Evolutionary conservation across 2,888 invertebrate genomes (phyloP).

Genomic region (Adelphocoris suturalis): DNA sequence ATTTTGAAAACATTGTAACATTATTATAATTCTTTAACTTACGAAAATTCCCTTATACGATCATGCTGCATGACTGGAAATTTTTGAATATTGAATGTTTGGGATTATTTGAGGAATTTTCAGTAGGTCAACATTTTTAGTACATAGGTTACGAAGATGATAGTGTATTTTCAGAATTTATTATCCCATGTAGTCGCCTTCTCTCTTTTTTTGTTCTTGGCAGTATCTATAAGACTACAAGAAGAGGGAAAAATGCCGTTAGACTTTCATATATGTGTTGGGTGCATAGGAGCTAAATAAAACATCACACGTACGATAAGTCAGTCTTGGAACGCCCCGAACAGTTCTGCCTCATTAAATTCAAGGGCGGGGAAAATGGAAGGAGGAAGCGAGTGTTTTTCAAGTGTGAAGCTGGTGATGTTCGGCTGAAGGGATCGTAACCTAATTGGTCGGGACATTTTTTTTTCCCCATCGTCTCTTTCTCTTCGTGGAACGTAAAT

Average conservation of each 20-base stretch:
- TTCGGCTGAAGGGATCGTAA: not conserved
- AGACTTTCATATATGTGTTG: not conserved
- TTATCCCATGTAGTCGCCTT: no score
- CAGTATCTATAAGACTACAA: not conserved
- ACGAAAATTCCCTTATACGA: no score
- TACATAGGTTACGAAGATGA: no score
- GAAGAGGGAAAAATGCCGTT: not conserved
- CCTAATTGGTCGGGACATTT: constrained; percentile 2
- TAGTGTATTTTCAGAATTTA: no score
- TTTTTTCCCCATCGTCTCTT: not conserved
- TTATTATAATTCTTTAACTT: no score
- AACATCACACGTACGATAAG: not conserved
- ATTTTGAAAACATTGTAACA: no score
- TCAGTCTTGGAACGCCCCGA: no score
- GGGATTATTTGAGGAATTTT: no score
- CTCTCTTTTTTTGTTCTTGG: no score
- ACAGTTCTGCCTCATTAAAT: constrained; percentile 3
- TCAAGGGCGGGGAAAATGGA: not conserved
- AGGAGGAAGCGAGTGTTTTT: not conserved
- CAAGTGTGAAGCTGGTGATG: not conserved
- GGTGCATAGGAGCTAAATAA: not conserved
- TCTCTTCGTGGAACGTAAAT: not conserved
- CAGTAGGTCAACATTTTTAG: no score
- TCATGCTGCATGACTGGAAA: no score
- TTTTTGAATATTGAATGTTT: no score